Evolutionary conservation across 2,797 vertebrate species (phyloP), one percentile per base, ranked within the genome.

Genomic region (Pogonophryne albipinna): DNA sequence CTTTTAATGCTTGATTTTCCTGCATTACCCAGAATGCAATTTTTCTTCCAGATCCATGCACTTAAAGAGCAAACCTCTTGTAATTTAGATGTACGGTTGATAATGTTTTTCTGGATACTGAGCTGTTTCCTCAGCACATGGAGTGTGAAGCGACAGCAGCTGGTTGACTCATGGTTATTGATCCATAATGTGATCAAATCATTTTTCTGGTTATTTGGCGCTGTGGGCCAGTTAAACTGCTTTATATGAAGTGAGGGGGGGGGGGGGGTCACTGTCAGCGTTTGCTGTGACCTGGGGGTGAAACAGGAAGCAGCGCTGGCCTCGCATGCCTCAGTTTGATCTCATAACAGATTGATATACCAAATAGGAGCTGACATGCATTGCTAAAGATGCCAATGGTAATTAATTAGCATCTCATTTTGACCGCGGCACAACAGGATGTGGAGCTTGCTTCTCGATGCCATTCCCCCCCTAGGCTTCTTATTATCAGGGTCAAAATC

Each of bases 361-460:
- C 95, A 97, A 97, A 98, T 97, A 93, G 93, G 96, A 97, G 96
- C 95, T 96, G 96, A 98, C 97, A 97, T 92, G 94, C 96, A 94
- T 95, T 93, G 94, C 95, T 95, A 97, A 98, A 97, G 96, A 97
- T 97, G 96, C 96, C 97, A 98, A 96, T 95, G 95, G 94, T 98
- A 97, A 98, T 99, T 98, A 98, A 98, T 98, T 98, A 98, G 95
- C 95, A 96, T 97, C 96, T 97, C 95, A 97, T 97, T 97, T 96
- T 96, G 96, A 96, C 94, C 91, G 94, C 92, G 93, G 95, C 96
- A 96, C 95, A 96, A 96, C 96, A 96, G 96, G 95, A 97, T 95
- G 93, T 92, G 89, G 94, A 94, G 95, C 96, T 94, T 92, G 92
- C 96, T 95, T 93, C 95, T 96, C 93, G 71, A 93, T 96, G 95